These are phyloP conservation scores for Ctenomys sociabilis DNA, from an alignment of 2,113 vertebrate genomes.

Conservation along the genomic window DNA sequence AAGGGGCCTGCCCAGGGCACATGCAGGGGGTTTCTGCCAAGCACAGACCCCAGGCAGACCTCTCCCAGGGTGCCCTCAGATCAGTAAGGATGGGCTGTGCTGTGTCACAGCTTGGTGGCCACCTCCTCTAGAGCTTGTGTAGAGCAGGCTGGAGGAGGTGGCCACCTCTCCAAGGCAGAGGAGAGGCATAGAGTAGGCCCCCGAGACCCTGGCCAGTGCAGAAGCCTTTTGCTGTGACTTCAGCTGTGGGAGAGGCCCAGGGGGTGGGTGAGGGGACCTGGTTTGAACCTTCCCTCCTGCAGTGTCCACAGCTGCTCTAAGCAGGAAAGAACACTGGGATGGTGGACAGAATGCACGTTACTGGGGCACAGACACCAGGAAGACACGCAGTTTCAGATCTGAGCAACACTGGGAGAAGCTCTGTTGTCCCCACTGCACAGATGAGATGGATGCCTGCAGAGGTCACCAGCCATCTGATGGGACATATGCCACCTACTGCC, in stretches of 20 bases:
- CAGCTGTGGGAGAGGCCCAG: neutral
- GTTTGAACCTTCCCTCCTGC: neutral
- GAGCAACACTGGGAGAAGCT: neutral
- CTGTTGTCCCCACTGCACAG: neutral
- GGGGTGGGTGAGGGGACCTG: neutral
- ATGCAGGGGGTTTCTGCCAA: neutral
- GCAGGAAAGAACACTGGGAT: neutral
- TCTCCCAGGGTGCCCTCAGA: neutral
- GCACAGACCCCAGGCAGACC: neutral
- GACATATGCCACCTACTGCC: neutral
- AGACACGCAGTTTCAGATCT: neutral
- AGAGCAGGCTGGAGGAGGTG: neutral
- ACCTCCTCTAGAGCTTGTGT: constrained; percentile 4
- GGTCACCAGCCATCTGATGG: neutral
- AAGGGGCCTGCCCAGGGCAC: neutral
- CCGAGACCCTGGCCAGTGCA: neutral
- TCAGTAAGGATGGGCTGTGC: neutral
- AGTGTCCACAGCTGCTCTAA: neutral
- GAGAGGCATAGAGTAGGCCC: neutral
- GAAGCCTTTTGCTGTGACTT: neutral
- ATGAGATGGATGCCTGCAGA: neutral
- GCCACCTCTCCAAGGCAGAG: rapidly evolving
- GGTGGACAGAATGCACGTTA: neutral
- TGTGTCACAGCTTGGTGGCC: neutral
- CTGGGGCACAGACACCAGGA: neutral